Evolutionary conservation across 2,113 vertebrate genomes (phyloP).

Genomic region (Toxostoma redivivum): DNA sequence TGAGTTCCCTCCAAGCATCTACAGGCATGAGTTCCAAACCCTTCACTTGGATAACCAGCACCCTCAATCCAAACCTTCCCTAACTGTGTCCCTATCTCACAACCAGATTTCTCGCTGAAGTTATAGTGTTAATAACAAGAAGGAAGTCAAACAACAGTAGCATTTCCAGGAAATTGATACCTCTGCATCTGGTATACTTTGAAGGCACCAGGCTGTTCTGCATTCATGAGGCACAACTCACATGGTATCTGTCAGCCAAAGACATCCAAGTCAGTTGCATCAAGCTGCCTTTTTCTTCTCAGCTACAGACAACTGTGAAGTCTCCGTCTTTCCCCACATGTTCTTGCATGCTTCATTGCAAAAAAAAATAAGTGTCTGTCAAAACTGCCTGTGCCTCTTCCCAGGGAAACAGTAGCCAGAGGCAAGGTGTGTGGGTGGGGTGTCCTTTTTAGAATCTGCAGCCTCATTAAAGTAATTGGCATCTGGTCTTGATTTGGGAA

Average conservation of each 20-base stretch:
- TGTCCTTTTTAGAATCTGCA: not conserved
- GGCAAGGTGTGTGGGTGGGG: not conserved
- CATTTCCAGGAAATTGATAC: not conserved
- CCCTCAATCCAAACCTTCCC: not conserved
- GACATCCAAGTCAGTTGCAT: not conserved
- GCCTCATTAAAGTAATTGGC: slow-evolving; percentile 21
- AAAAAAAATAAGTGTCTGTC: not conserved
- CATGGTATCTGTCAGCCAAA: not conserved
- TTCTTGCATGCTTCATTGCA: not conserved
- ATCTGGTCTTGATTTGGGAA: not conserved
- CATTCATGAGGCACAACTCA: not conserved
- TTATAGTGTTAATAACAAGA: not conserved
- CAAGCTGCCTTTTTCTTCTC: not conserved
- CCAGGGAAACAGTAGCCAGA: not conserved
- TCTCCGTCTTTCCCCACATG: not conserved
- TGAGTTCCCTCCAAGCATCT: not conserved
- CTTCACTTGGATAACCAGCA: not conserved
- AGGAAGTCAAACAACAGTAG: not conserved
- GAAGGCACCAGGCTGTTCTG: not conserved
- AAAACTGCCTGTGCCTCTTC: not conserved
- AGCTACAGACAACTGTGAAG: not conserved
- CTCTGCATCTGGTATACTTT: not conserved
- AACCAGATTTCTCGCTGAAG: not conserved
- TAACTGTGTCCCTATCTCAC: not conserved
- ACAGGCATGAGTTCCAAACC: not conserved